Evolutionary conservation across 2,797 vertebrate genomes (phyloP).

Genomic region (Melanotaenia maccullochi): DNA sequence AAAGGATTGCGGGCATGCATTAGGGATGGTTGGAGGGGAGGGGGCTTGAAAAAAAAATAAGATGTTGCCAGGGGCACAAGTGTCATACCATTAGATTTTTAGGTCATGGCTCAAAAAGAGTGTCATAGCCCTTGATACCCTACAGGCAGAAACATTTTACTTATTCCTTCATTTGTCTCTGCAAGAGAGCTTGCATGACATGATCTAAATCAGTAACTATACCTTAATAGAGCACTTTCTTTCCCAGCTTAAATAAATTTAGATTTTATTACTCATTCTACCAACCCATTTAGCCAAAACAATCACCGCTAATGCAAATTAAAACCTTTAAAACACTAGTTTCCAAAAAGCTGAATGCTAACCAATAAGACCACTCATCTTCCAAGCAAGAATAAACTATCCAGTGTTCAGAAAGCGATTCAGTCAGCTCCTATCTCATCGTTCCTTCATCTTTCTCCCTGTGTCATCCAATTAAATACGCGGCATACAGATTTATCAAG

Average conservation of each 20-base stretch:
- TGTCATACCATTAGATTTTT: not conserved
- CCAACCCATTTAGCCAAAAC: conserved; percentile 22
- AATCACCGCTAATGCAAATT: not conserved
- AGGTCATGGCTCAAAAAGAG: not conserved
- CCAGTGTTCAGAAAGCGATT: not conserved
- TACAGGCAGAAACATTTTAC: conserved; percentile 37
- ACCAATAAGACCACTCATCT: not conserved
- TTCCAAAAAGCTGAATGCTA: not conserved
- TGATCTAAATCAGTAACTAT: conserved; percentile 1
- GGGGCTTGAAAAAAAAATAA: no score
- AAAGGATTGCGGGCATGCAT: not conserved
- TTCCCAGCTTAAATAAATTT: no score
- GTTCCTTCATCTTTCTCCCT: conserved; percentile 9
- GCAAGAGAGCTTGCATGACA: conserved; percentile 10
- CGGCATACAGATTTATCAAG: conserved; percentile 43
- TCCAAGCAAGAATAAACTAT: conserved; percentile 2
- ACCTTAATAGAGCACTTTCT: not conserved
- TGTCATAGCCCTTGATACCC: conserved; percentile 17
- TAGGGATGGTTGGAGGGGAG: not conserved
- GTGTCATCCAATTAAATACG: conserved; percentile 65
- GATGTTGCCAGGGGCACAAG: not conserved
- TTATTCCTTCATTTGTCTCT: conserved; percentile 23
- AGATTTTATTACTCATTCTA: conserved; percentile 1
- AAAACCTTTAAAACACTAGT: not conserved
- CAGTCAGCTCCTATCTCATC: conserved; percentile 15